These are phyloP conservation scores for Hemiprocne comata DNA, from an alignment of 2,113 vertebrate genomes.

Conservation along the genomic window DNA sequence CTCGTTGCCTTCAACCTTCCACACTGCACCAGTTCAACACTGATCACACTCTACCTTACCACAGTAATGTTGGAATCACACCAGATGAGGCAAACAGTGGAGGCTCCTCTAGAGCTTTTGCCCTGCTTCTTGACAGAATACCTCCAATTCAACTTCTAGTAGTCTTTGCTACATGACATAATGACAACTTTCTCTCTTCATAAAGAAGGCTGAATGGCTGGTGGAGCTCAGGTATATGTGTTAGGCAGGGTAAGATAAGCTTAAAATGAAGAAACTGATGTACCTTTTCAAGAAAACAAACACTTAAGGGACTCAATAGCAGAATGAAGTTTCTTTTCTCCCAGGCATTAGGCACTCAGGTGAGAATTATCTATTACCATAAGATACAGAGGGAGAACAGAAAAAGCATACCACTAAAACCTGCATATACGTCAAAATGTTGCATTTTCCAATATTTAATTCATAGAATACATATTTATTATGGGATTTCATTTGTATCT, in stretches of 20 bases:
- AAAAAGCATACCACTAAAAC: background rate
- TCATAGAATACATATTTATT: background rate
- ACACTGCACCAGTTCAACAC: background rate
- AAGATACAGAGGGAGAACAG: background rate
- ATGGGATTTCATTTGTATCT: background rate
- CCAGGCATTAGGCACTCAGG: background rate
- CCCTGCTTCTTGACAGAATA: background rate
- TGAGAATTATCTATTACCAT: background rate
- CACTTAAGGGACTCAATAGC: background rate
- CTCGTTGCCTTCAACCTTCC: background rate
- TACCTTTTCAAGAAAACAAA: background rate
- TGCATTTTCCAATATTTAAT: background rate
- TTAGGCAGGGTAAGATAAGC: background rate
- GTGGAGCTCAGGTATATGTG: background rate
- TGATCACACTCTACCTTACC: background rate
- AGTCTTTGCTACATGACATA: background rate
- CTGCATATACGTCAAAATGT: background rate
- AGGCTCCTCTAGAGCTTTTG: background rate
- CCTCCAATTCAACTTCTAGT: background rate
- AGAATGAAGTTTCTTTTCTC: background rate
- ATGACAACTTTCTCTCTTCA: background rate
- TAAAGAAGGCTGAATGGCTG: background rate
- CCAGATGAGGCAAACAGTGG: background rate
- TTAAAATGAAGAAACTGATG: background rate
- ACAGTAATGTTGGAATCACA: background rate